These are phyloP conservation scores for Lepetodrilus schrolli DNA, from an alignment of 2,888 invertebrate species.

Conservation along the genomic window DNA sequence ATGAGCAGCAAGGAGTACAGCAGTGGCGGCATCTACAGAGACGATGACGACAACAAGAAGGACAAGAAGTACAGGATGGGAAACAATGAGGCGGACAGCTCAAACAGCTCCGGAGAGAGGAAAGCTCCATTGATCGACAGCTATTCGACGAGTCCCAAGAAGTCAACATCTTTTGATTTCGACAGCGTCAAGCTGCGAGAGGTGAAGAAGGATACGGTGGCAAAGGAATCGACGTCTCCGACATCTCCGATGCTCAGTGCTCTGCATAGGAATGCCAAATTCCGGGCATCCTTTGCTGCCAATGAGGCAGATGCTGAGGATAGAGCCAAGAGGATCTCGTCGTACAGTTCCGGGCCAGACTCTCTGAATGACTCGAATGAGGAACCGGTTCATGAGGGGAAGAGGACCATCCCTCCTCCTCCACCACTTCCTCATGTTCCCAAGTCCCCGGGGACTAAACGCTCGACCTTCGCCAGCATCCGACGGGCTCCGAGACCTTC, in stretches of 20 bases:
- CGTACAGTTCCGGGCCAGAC: slow-evolving; percentile 46
- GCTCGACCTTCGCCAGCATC: slow-evolving; percentile 55
- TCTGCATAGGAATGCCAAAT: slow-evolving; percentile 57
- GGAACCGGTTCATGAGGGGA: slow-evolving; percentile 18
- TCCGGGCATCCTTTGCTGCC: slow-evolving; percentile 52
- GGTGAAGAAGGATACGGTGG: background rate
- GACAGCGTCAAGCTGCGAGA: slow-evolving; percentile 21
- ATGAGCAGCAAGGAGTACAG: background rate
- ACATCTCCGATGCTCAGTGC: slow-evolving; percentile 55
- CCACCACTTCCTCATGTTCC: slow-evolving; percentile 51
- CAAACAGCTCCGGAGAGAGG: slow-evolving; percentile 22
- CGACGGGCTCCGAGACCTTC: slow-evolving; percentile 51
- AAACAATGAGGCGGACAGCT: background rate
- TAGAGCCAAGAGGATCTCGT: slow-evolving; percentile 54
- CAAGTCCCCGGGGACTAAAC: slow-evolving; percentile 38
- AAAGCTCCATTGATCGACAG: slow-evolving; percentile 28
- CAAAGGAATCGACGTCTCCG: slow-evolving; percentile 36
- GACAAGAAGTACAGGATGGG: background rate
- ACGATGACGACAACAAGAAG: background rate
- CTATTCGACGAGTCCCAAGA: slow-evolving; percentile 29
- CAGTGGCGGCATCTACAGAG: slow-evolving; percentile 5
- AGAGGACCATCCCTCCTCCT: slow-evolving; percentile 40
- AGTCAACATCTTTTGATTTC: slow-evolving; percentile 30
- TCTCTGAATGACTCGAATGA: slow-evolving; percentile 40
- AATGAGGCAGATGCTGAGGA: slow-evolving; percentile 63